Percentiles rank a stretch among this genome's conserved stretches.
Conservation (phyloP, 2,888 invertebrate genomes). For the Mythimna impura region DNA sequence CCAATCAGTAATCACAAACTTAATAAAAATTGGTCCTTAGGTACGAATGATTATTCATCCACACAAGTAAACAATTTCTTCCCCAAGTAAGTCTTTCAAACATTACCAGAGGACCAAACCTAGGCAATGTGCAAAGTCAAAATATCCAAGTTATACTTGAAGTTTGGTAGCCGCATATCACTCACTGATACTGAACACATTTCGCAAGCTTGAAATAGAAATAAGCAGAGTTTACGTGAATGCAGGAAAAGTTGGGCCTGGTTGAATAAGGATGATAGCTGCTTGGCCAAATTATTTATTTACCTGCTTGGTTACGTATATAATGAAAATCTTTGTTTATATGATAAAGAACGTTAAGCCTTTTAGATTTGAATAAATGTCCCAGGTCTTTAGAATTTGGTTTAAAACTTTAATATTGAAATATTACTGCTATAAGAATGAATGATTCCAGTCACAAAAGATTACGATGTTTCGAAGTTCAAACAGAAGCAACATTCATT, state of each 20-base stretch:
- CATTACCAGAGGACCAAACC: slow-evolving; percentile 23
- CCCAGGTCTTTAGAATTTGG: not conserved
- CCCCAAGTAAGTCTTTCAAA: slow-evolving; percentile 27
- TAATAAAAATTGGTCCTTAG: not conserved
- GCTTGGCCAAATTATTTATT: slow-evolving; percentile 21
- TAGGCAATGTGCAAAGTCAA: slow-evolving; percentile 55
- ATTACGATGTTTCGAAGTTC: not conserved
- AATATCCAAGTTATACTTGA: slow-evolving; percentile 73
- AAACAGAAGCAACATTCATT: not conserved
- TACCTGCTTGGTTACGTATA: not conserved
- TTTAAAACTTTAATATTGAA: no score
- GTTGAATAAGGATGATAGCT: slow-evolving; percentile 35
- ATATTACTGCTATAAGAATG: not conserved
- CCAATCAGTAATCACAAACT: not conserved
- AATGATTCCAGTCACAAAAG: not conserved
- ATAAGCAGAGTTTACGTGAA: slow-evolving; percentile 74
- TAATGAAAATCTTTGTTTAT: not conserved
- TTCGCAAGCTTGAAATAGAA: slow-evolving; percentile 82
- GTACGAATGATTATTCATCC: not conserved
- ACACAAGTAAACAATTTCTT: slow-evolving; percentile 18
- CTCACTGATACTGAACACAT: slow-evolving; percentile 77
- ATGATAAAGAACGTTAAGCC: not conserved
- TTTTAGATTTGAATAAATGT: not conserved
- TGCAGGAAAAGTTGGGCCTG: slow-evolving; percentile 36
- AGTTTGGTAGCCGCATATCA: slow-evolving; percentile 77